Base-by-base conservation (phyloP, 2,113 vertebrate genomes). In the Cyphomyrus plagiostoma region DNA sequence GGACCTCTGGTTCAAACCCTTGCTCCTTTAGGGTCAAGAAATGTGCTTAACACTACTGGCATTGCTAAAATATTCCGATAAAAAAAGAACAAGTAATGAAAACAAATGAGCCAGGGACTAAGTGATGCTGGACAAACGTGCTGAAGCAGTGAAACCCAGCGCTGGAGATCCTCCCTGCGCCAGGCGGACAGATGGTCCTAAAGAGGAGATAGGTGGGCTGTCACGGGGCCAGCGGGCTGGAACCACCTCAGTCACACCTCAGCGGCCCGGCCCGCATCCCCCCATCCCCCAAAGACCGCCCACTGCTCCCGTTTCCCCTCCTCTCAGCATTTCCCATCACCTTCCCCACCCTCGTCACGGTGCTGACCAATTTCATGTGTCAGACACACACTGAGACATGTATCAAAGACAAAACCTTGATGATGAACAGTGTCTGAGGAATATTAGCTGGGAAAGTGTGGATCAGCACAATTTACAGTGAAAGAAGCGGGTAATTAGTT, bases 381-480 rank as follows among this genome's bases (percentile, higher is more conserved):
- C 21, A 83, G 45, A 83, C 7, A 35, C 19, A 35, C 35, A 83
- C 42, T 42, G 21, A 83, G 70, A 77, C 30, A 17, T 77, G 30
- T 15, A 35, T 35, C 30, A 15, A 19, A 46, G 9, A 84, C 45
- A 48, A n/a, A 48, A 48, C 42, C 46, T 23, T 48, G 82, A 48
- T 10, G 21, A 84, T 7, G 26, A 52, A 19, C 46, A 30, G 11
- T 30, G 11, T 86, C 46, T 35, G 26, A 86, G 23, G n/a, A 52
- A 86, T 56, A 9, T 3, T 23, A 86, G 45, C 49, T 30, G 50
- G 85, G 48, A 39, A 52, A 50, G 26, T 87, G 26, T 53, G 50
- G 49, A 87, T 87, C 50, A 87, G 85, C 30, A 56, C 10, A 87
- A 53, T 87, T 87, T 87, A 87, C 26, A 35, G 49, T 35, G 48